Conservation (phyloP, 2,113 vertebrate species). For the Conger conger region DNA sequence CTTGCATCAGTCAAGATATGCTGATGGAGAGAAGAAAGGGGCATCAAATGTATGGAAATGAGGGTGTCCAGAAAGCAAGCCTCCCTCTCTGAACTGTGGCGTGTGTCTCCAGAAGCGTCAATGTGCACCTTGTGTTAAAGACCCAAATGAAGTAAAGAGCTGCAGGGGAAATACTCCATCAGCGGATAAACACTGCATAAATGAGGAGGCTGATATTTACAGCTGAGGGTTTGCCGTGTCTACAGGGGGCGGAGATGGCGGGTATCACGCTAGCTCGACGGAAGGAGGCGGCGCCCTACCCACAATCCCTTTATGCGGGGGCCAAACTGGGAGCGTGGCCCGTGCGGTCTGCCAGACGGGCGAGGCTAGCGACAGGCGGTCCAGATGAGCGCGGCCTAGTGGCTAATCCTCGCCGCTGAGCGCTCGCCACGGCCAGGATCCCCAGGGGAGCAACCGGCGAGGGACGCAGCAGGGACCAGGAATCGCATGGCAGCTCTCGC, state of each 20-base stretch:
- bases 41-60: not conserved
- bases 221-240: slow-evolving; percentile 35
- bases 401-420: not conserved
- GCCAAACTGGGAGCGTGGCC: not conserved
- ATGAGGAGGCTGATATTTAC: slow-evolving; percentile 31
- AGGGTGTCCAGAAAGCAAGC: not conserved
- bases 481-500: slow-evolving; percentile 49
- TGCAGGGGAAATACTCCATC: not conserved
- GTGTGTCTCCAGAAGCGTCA: not conserved
- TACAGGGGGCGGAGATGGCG: not conserved
- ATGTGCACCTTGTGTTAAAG: not conserved
- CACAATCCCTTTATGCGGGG: too few species aligned
- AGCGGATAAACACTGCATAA: not conserved
- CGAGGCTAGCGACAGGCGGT: not conserved
- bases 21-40: not conserved
- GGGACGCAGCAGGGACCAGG: slow-evolving; percentile 48
- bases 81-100: not conserved
- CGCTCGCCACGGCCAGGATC: not conserved
- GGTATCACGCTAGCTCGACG: not conserved
- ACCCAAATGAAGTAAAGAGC: not conserved
- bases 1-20: not conserved
- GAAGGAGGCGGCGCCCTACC: not conserved
- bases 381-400: not conserved
- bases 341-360: not conserved
- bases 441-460: slow-evolving; percentile 39